Evolutionary conservation across 92 coral and sea anemone genomes (phyloP).

Genomic region (Isaurus tuberculatus): DNA sequence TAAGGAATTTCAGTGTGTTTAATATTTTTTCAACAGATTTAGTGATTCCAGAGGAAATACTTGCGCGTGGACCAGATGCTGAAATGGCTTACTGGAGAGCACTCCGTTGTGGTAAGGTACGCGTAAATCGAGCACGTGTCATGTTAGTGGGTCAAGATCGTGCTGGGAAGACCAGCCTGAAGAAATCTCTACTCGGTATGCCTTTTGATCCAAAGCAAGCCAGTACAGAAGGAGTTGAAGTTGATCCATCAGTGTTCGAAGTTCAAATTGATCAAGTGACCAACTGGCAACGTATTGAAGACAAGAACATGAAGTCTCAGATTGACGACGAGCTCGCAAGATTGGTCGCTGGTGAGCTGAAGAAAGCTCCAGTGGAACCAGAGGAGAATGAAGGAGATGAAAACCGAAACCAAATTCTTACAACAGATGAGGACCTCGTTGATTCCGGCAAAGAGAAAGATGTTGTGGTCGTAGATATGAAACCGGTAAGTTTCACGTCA

Average conservation of each 20-base stretch:
- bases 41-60: constrained; percentile 75
- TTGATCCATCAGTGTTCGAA: constrained; percentile 81
- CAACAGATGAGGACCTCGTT: constrained; percentile 29
- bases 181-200: constrained; percentile 82
- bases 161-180: constrained; percentile 94
- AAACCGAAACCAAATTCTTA: not conserved
- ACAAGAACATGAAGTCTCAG: constrained; percentile 65
- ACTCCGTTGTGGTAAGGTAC: constrained; percentile 70
- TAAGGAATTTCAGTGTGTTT: not conserved
- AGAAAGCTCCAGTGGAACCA: constrained; percentile 32
- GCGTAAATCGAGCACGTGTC: constrained; percentile 85
- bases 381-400: constrained; percentile 37
- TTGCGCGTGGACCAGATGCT: constrained; percentile 81
- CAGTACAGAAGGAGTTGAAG: constrained; percentile 84
- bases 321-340: constrained; percentile 80
- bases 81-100: constrained; percentile 80
- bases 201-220: constrained; percentile 74
- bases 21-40: not conserved
- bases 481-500: constrained; percentile 9
- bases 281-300: constrained; percentile 78
- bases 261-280: constrained; percentile 73
- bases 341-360: constrained; percentile 73
- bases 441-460: constrained; percentile 18
- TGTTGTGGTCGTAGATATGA: not conserved
- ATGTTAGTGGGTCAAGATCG: constrained; percentile 94